Percentiles rank a stretch among this genome's conserved stretches.
Evolutionary conservation across 2,888 invertebrate genomes (phyloP).

Genomic region (Pachycephus smyrnensis): DNA sequence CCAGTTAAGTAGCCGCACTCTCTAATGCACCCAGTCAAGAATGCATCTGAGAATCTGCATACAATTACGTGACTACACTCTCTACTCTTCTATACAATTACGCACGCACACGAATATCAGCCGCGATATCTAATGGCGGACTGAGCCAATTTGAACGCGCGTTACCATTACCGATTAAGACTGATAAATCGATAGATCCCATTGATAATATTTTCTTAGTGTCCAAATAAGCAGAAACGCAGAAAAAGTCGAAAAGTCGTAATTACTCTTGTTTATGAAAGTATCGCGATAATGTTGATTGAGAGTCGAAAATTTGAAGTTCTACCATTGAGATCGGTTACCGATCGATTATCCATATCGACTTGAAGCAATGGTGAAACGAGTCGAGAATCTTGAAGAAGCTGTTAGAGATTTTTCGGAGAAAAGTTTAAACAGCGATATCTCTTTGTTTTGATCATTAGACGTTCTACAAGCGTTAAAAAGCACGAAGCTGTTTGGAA

Average conservation of each 20-base stretch:
- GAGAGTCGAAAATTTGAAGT: not conserved
- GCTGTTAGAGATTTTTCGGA: not conserved
- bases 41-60: not conserved
- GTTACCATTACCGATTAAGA: not conserved
- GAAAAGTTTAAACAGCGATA: not conserved
- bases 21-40: not conserved
- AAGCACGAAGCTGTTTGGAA: not conserved
- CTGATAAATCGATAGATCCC: too few relatives aligned
- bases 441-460: not conserved
- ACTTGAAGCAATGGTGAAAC: not conserved
- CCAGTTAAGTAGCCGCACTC: not conserved
- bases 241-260: not conserved
- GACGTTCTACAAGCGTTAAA: not conserved
- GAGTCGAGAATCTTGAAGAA: not conserved
- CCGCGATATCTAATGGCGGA: not conserved
- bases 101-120: not conserved
- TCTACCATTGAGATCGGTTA: not conserved
- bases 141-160: not conserved
- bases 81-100: not conserved
- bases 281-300: not conserved
- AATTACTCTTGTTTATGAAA: not conserved
- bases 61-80: not conserved
- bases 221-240: not conserved
- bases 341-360: not conserved
- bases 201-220: too few relatives aligned